These are phyloP conservation scores for Aquatica leii DNA, from an alignment of 2,888 invertebrate genomes.

Conservation along the genomic window DNA sequence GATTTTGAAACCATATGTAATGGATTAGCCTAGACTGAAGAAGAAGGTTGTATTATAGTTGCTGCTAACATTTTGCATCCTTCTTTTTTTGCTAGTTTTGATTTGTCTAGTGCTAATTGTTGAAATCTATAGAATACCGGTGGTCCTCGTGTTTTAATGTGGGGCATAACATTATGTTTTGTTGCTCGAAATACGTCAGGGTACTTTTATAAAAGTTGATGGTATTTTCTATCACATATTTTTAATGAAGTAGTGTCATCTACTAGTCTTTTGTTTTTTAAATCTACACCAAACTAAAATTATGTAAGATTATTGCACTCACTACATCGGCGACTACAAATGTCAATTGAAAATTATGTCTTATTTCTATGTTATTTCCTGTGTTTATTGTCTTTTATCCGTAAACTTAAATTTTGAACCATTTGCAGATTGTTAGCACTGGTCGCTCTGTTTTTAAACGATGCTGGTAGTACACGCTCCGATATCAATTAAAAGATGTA, in stretches of 20 bases:
- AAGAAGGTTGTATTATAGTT: slow-evolving; percentile 44
- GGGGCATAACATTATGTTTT: not conserved
- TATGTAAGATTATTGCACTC: slow-evolving; percentile 4
- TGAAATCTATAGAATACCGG: slow-evolving; percentile 31
- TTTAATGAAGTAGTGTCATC: not conserved
- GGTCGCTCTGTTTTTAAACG: no score
- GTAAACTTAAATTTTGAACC: slow-evolving; percentile 1
- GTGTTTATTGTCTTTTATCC: not conserved
- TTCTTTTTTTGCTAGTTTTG: slow-evolving; percentile 41
- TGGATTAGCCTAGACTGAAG: slow-evolving; percentile 43
- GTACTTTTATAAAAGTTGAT: not conserved
- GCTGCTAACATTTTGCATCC: slow-evolving; percentile 41
- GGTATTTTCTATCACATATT: not conserved
- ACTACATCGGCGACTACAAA: slow-evolving; percentile 11
- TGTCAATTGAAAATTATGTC: not conserved
- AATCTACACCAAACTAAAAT: slow-evolving; percentile 2
- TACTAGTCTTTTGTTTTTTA: slow-evolving; percentile 11
- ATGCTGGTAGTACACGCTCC: slow-evolving; percentile 7
- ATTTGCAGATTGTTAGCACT: not conserved
- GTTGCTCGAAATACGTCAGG: no score
- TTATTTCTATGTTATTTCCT: not conserved
- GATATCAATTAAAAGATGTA: slow-evolving; percentile 11
- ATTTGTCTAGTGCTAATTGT: slow-evolving; percentile 44
- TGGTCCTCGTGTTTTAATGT: slow-evolving; percentile 3
- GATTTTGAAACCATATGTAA: no score